Conservation (phyloP, 2,797 vertebrate species). For the Galaxias olidus region DNA sequence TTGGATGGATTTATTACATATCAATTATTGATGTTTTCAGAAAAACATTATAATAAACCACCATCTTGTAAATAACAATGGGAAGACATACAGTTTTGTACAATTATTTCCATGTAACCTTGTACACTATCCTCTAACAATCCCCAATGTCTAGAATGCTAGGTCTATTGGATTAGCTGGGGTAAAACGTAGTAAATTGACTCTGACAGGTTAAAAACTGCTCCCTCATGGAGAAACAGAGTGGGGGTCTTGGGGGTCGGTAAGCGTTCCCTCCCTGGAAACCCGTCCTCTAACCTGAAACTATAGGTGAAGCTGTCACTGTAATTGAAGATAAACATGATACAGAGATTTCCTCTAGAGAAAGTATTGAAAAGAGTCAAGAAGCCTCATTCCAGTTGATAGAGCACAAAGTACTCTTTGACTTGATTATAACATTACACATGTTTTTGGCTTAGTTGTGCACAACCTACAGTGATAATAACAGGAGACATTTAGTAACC, state of each 20-base stretch:
- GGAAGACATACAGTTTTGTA: too few species aligned
- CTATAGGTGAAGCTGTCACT: neutral
- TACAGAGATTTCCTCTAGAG: constrained; percentile 16
- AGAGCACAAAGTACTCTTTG: neutral
- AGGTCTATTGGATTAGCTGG: constrained; percentile 16
- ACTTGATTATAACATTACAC: neutral
- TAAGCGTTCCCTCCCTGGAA: constrained; percentile 5
- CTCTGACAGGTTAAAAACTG: constrained; percentile 49
- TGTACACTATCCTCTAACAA: neutral
- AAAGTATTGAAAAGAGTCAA: constrained; percentile 4
- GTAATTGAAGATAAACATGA: constrained; percentile 8
- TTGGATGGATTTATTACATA: neutral
- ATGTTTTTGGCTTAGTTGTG: neutral
- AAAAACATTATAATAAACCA: neutral
- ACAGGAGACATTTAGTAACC: neutral
- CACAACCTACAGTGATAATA: neutral
- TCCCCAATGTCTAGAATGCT: neutral
- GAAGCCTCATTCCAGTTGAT: neutral
- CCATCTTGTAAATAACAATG: too few species aligned
- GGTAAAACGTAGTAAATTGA: constrained; percentile 14
- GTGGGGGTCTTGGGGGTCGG: neutral
- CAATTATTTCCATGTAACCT: neutral
- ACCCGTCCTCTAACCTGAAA: constrained; percentile 11
- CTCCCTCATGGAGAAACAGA: neutral
- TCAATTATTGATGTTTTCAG: neutral